Base-by-base conservation (phyloP, 2,113 vertebrate genomes). In the Alosa alosa region DNA sequence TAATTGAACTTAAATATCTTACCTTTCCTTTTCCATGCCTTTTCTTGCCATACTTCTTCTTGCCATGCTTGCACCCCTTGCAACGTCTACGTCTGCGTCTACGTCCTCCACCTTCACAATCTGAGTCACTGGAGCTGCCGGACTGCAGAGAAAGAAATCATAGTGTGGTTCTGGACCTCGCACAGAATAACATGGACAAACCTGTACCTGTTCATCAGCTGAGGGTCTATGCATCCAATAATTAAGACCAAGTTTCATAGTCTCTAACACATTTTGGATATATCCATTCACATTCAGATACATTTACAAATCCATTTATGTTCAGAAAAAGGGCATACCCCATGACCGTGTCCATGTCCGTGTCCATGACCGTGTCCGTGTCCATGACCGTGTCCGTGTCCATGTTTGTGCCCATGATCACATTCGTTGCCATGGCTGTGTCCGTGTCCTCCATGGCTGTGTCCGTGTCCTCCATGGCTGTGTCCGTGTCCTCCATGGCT, bases 401-500 rank as follows among this genome's bases (percentile, higher is more conserved):
- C 22, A 3, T 25, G 22, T 13, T 25, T 25, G 25, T 72, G 64
- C 8, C 64, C 64, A 13, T 72, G 64, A 0, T 50, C 64, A 4
- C 55, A 83, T 0, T 83, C 55, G 0, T 82, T 75, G 81, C 60
- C 57, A 9, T 68, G 86, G 0, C 86, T 45, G 2, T 82, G 81
- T 0, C 81, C 81, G n/a, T 78, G 81, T 0, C 83, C 81, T 22
- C 55, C 55, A 22, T 60, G 55, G 0, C 64, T 47, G 6, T 72
- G 86, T 0, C 84, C 81, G 2, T 81, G 75, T 0, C 85, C 87
- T 0, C 86, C 88, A 6, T 78, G 57, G 0, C 84, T 81, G 20
- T 68, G 85, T 0, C 81, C 60, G 9, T 75, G 50, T 87, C 91
- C 92, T 1, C 45, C 41, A 0, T 90, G 55, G 0, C 64, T 47